Conservation (phyloP, 2,797 vertebrate species). For the Molossus alvarezi region DNA sequence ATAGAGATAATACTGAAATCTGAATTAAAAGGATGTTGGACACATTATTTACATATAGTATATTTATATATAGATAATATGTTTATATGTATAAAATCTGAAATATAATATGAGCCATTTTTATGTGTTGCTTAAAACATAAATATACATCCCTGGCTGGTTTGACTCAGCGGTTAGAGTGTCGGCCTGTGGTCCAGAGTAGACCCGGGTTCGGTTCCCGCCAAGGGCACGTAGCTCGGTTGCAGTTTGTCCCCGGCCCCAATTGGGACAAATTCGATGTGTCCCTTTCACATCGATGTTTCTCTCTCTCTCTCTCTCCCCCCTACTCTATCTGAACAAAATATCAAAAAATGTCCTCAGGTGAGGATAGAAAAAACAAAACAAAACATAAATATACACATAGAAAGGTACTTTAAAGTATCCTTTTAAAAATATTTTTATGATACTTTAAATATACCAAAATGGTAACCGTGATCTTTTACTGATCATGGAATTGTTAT, state of each 20-base stretch:
- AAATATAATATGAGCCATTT: background rate
- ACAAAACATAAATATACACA: slow-evolving; percentile 32
- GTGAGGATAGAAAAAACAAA: too few relatives aligned
- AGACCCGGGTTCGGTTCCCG: too few relatives aligned
- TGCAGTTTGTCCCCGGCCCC: too few relatives aligned
- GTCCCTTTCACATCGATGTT: too few relatives aligned
- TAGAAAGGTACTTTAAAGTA: slow-evolving; percentile 40
- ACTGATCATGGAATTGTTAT: background rate
- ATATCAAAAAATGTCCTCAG: too few relatives aligned
- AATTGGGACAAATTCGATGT: too few relatives aligned
- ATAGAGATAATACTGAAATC: slow-evolving; percentile 47
- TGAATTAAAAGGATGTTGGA: background rate
- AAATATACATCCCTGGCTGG: background rate
- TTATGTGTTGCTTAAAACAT: slow-evolving; percentile 52
- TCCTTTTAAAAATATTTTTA: slow-evolving; percentile 7
- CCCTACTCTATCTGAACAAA: too few relatives aligned
- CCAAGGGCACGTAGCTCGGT: too few relatives aligned
- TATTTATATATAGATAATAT: background rate
- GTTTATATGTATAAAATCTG: background rate
- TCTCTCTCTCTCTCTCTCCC: too few relatives aligned
- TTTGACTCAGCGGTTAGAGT: too few relatives aligned
- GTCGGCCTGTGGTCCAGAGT: too few relatives aligned
- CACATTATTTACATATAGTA: slow-evolving; percentile 6
- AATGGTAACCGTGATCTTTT: background rate
- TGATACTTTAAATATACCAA: slow-evolving; percentile 41